Percentiles rank a stretch among this genome's conserved stretches.
These are phyloP conservation scores for Copsychus sechellarum DNA, from an alignment of 2,113 vertebrate species.

Conservation along the genomic window DNA sequence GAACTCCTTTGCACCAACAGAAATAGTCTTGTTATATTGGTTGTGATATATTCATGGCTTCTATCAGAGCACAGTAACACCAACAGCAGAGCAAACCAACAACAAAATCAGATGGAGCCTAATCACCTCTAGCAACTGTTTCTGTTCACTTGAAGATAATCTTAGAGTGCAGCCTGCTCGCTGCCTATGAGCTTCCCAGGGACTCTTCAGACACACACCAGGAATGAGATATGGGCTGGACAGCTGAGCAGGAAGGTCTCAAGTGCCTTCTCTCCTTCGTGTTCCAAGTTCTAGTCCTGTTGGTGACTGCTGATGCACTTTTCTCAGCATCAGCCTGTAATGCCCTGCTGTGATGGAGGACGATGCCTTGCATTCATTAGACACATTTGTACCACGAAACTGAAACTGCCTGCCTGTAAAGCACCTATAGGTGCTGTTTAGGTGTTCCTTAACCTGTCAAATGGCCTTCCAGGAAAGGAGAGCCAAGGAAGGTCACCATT, in stretches of 20 bases:
- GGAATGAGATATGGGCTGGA: neutral
- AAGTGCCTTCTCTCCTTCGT: neutral
- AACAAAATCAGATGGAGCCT: neutral
- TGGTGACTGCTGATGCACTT: neutral
- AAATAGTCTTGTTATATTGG: neutral
- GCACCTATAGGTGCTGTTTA: neutral
- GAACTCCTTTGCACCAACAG: neutral
- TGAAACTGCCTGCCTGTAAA: neutral
- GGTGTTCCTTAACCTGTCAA: neutral
- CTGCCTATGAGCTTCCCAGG: neutral
- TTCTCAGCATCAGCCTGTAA: neutral
- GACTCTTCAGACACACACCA: neutral
- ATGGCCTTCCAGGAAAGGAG: neutral
- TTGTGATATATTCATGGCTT: neutral
- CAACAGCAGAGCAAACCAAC: neutral
- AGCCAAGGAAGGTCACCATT: neutral
- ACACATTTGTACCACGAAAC: accelerated
- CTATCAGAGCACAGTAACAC: neutral
- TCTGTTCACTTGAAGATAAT: neutral
- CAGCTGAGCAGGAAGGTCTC: neutral
- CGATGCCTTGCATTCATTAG: accelerated
- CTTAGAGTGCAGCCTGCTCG: neutral
- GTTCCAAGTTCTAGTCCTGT: accelerated
- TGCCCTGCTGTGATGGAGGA: neutral
- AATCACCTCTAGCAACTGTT: neutral